Base-by-base conservation (phyloP, 1,140 invertebrate species). In the Bombus balteatus region DNA sequence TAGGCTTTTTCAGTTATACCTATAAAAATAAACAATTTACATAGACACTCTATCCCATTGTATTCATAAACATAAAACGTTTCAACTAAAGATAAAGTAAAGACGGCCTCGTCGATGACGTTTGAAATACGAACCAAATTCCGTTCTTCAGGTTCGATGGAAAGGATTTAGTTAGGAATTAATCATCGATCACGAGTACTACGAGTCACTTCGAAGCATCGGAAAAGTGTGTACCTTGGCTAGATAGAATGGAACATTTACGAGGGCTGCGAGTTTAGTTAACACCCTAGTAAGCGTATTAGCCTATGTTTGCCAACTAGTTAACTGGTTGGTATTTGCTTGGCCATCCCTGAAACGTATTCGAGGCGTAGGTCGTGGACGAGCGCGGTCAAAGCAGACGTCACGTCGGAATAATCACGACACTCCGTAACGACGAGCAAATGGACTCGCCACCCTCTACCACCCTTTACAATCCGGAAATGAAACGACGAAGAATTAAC, bases 281-380 rank as follows among this genome's bases (percentile, higher is more conserved):
- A 75, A 74, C 71, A 34, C 70, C 47, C 41, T 68, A 47, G 43
- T 85, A 89, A 89, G 84, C 81, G 88, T 72, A 80, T 89, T 89
- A 89, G 32, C 66, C 62, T 32, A n/a, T 89, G 88, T 89, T 89
- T 89, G 77, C 85, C 59, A 87, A 89, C 84, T 89, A 87, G 85
- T 89, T 89, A 89, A 89, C 89, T 85, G 59, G 80, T 77, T 87
- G 77, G 74, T 81, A 80, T 89, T 89, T 89, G 77, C 88, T 81
- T 25, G 12, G 22, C 62, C 53, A 71, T 57, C 88, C 73, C 83
- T 87, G 80, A 81, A 84, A 86, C 68, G 85, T 74, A 81, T 87
- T 89, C 84, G 80, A 66, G 65, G 22, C 37, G 62, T 68, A 71
- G 12, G 41, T 70, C 41, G 83, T 12, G 84, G 22, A 81, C 34